These are phyloP conservation scores for Emydocephalus ijimae DNA, from an alignment of 2,113 vertebrate species.

Conservation along the genomic window DNA sequence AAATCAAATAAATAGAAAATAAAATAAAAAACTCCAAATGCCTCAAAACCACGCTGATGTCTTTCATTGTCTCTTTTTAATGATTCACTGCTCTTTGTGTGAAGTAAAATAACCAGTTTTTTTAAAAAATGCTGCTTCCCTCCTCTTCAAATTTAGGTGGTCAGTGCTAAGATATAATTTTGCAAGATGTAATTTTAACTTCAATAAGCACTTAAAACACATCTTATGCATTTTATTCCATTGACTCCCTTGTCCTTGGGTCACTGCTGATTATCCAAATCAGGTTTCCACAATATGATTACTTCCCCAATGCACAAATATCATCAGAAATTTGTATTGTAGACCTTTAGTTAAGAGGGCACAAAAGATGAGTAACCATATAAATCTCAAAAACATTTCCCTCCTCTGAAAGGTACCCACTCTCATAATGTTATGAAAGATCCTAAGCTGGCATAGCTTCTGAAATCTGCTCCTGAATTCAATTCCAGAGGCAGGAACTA, in stretches of 20 bases:
- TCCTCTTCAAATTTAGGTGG: background rate
- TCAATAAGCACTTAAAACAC: background rate
- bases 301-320: background rate
- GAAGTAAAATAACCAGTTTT: background rate
- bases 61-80: background rate
- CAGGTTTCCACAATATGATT: background rate
- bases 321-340: background rate
- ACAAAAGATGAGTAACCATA: background rate
- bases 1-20: too few species aligned
- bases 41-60: background rate
- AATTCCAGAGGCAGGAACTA: background rate
- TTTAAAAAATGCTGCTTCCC: background rate
- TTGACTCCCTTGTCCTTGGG: background rate
- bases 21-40: background rate
- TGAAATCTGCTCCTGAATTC: background rate
- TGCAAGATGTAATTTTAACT: background rate
- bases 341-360: background rate
- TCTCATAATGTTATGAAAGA: background rate
- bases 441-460: background rate
- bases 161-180: background rate
- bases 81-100: background rate
- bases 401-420: background rate
- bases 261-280: background rate
- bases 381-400: background rate
- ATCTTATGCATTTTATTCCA: background rate